A percentile compares a stretch with the other conserved stretches of the same genome.
These are phyloP conservation scores for Pseudomugil gertrudae DNA, from an alignment of 2,797 vertebrate species.

Conservation along the genomic window DNA sequence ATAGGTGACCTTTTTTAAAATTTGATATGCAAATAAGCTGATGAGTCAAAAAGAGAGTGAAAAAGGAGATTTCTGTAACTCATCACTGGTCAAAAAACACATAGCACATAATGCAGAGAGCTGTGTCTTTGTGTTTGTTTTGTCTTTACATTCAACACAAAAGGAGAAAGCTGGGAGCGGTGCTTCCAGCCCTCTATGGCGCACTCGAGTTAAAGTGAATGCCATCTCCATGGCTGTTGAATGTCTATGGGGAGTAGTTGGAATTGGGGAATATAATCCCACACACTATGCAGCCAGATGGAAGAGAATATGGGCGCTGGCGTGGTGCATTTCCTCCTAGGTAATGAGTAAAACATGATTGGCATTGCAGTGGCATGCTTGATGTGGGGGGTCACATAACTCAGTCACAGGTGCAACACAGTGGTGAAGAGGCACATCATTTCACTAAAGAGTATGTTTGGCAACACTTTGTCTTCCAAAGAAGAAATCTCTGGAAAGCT, in stretches of 20 bases:
- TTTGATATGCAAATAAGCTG: slow-evolving; percentile 62
- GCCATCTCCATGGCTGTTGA: slow-evolving; percentile 48
- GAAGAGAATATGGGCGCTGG: slow-evolving; percentile 77
- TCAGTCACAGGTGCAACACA: slow-evolving; percentile 51
- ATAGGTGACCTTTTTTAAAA: slow-evolving; percentile 74
- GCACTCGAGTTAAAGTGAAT: slow-evolving; percentile 46
- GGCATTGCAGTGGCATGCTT: slow-evolving; percentile 78
- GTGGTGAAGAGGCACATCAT: not conserved
- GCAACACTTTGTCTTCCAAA: slow-evolving; percentile 37
- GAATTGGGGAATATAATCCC: slow-evolving; percentile 61
- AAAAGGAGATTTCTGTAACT: slow-evolving; percentile 34
- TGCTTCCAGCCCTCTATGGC: slow-evolving; percentile 21
- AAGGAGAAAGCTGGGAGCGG: slow-evolving; percentile 41
- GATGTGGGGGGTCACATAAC: slow-evolving; percentile 74
- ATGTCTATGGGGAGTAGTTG: slow-evolving; percentile 50
- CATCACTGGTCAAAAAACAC: slow-evolving; percentile 25
- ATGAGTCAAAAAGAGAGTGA: slow-evolving; percentile 43
- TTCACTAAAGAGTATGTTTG: slow-evolving; percentile 23
- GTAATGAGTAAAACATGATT: slow-evolving; percentile 84
- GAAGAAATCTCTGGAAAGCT: slow-evolving; percentile 31
- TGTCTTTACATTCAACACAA: slow-evolving; percentile 39
- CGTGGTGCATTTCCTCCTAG: slow-evolving; percentile 78
- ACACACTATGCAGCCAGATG: slow-evolving; percentile 80
- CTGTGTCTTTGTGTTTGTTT: slow-evolving; percentile 14
- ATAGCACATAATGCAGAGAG: slow-evolving; percentile 11